Evolutionary conservation across 2,888 invertebrate species (phyloP), one percentile per base, ranked within the genome.

Genomic region (Plagodis pulveraria): DNA sequence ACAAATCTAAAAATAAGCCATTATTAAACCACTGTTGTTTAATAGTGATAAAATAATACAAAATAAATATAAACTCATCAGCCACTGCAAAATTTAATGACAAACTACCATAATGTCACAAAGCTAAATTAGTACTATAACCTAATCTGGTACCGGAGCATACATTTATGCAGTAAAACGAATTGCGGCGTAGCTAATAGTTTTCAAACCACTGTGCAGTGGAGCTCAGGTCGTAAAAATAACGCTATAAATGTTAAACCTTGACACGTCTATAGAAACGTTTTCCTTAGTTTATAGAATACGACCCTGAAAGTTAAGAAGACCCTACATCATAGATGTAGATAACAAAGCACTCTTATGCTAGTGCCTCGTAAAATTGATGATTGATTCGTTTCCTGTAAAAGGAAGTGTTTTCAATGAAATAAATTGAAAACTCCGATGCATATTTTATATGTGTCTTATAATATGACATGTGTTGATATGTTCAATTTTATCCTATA

Each of bases 211-310:
- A 71, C 65, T 65, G 69, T 71, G 70, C 65, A 70, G 45, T 58
- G 65, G 65, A 55, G 38, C 62, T 65, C 62, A 42, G 72, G 70
- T 71, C 72, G 70, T 82, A 85, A 86, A 86, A 83, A 78, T 77
- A 60, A 76, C 70, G 69, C 76, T 77, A 78, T 72, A 80, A 76
- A 78, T 78, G 70, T 65, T 62, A 69, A 83, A 63, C 85, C 86
- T 86, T 87, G 86, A 78, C 77, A 79, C 73, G 73, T 81, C 71
- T 77, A 72, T 73, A 67, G 70, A 72, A 74, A 74, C 76, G 76
- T 85, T 89, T 89, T 89, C 88, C 89, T 90, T 80, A 76, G 89
- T 79, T 71, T 74, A 22, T 79, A 76, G 73, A 71, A 72, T 75
- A 77, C 67, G 83, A 63, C 82, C 84, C 74, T 83, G 82, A 81